These are phyloP conservation scores for Esperia sulphurella DNA, from an alignment of 2,888 invertebrate genomes.

Conservation along the genomic window DNA sequence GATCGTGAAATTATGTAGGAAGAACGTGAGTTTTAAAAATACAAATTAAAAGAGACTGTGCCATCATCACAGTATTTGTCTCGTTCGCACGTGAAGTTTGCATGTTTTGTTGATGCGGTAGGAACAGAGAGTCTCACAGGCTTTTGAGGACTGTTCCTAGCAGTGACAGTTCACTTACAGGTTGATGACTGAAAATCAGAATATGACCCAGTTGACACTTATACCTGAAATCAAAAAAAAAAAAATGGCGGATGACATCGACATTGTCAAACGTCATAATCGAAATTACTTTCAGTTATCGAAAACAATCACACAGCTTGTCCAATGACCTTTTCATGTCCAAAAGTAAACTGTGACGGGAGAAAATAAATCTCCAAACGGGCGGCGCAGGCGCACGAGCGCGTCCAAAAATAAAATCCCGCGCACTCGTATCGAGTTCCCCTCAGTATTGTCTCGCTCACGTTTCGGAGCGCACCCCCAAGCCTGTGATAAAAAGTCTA, in stretches of 20 bases:
- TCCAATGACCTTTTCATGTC: conserved; percentile 74
- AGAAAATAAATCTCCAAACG: conserved; percentile 45
- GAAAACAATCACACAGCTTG: conserved; percentile 52
- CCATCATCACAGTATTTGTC: too few relatives aligned
- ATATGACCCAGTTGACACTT: too few relatives aligned
- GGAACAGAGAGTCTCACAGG: too few relatives aligned
- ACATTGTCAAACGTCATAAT: conserved; percentile 8
- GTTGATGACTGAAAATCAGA: too few relatives aligned
- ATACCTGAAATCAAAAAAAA: neutral
- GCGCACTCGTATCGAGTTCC: conserved; percentile 66
- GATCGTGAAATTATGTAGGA: too few relatives aligned
- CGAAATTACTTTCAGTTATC: neutral
- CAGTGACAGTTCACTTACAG: too few relatives aligned
- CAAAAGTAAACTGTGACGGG: conserved; percentile 70
- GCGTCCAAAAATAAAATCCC: conserved; percentile 60
- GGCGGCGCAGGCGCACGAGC: conserved; percentile 46
- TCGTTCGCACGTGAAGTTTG: too few relatives aligned
- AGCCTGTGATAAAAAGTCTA: conserved; percentile 66
- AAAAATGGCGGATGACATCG: conserved; percentile 10
- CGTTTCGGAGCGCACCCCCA: conserved; percentile 36
- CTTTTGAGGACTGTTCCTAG: too few relatives aligned
- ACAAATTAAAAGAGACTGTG: too few relatives aligned
- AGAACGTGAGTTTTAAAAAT: too few relatives aligned
- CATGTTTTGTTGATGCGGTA: too few relatives aligned
- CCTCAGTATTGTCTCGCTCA: conserved; percentile 54